These are phyloP conservation scores for Pseudorectes ferrugineus DNA, from an alignment of 2,113 vertebrate genomes.

Conservation along the genomic window DNA sequence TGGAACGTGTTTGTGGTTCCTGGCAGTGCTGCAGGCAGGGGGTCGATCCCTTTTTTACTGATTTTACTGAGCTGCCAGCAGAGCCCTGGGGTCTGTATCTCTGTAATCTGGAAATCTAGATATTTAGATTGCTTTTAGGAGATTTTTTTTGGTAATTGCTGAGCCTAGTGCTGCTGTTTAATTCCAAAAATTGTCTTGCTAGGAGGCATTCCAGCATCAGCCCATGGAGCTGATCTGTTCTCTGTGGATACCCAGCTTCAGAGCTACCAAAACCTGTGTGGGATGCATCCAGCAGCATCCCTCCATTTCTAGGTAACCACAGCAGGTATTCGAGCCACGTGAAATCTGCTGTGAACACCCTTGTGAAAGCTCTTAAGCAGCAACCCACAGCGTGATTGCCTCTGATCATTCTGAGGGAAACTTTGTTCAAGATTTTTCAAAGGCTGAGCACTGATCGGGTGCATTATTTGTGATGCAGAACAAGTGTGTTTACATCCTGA, in stretches of 20 bases:
- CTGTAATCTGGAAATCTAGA: background rate
- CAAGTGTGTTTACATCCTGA: background rate
- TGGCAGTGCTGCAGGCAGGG: background rate
- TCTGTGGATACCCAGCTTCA: background rate
- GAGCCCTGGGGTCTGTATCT: background rate
- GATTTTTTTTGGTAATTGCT: background rate
- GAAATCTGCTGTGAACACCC: background rate
- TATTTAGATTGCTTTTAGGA: background rate
- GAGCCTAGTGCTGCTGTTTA: background rate
- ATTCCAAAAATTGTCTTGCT: background rate
- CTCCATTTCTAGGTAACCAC: background rate
- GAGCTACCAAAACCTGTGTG: background rate
- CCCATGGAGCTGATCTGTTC: background rate
- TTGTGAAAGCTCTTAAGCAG: conserved; percentile 31
- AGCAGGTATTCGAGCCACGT: background rate
- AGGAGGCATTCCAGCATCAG: background rate
- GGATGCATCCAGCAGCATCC: background rate
- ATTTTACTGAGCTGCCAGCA: background rate
- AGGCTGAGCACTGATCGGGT: conserved; percentile 21
- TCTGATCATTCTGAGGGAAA: conserved; percentile 48
- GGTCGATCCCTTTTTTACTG: background rate
- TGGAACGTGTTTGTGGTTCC: background rate
- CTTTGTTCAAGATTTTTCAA: conserved; percentile 39
- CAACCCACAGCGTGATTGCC: background rate
- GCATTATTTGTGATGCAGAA: conserved; percentile 44